These are phyloP conservation scores for Acestrorhynchus altus DNA, from an alignment of 2,797 vertebrate species.

Conservation along the genomic window DNA sequence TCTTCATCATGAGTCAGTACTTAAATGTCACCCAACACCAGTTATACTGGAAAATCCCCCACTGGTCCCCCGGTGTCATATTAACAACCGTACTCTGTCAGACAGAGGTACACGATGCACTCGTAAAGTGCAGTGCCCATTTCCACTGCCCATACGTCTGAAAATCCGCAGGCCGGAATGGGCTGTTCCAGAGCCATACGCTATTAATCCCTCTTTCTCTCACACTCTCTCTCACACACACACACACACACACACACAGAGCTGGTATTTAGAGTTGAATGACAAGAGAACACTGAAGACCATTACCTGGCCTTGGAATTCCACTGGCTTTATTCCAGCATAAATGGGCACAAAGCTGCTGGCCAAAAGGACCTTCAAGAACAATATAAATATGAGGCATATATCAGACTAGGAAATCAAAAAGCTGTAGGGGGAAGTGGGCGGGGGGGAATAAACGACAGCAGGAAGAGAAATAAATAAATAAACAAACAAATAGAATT, in stretches of 20 bases:
- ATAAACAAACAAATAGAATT: not conserved
- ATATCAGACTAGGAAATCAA: not conserved
- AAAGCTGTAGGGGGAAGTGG: not conserved
- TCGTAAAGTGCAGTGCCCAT: not conserved
- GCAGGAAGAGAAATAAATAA: not conserved
- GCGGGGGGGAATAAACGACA: not conserved
- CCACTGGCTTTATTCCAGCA: constrained; percentile 84
- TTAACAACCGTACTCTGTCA: constrained; percentile 34
- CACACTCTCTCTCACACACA: too few species aligned
- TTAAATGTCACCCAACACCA: constrained; percentile 20
- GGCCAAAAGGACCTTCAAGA: constrained; percentile 84
- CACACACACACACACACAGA: not conserved
- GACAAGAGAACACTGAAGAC: constrained; percentile 14
- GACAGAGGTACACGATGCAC: constrained; percentile 5
- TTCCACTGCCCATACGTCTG: constrained; percentile 16
- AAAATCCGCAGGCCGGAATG: constrained; percentile 23
- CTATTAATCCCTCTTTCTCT: too few species aligned
- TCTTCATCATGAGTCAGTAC: constrained; percentile 1
- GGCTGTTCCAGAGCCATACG: constrained; percentile 8
- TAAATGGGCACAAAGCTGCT: constrained; percentile 91
- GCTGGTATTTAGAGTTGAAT: constrained; percentile 7
- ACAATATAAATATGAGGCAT: constrained; percentile 33
- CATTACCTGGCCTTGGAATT: constrained; percentile 88
- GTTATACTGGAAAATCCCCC: constrained; percentile 25
- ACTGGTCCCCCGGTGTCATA: not conserved